Conservation (phyloP, 2,888 invertebrate genomes). For the Bombylius discolor region DNA sequence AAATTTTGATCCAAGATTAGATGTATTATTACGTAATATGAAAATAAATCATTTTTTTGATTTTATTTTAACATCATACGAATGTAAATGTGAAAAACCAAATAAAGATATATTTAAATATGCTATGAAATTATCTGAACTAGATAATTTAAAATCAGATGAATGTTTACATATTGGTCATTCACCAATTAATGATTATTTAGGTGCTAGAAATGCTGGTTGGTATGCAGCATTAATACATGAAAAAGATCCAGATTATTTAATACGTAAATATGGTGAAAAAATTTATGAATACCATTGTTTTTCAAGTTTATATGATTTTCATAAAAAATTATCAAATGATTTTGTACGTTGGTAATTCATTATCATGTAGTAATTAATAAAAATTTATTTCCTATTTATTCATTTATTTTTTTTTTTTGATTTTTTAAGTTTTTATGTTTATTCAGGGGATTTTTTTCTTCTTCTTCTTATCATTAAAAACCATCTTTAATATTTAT, state of each 20-base stretch:
- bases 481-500: too few species aligned
- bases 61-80: conserved; percentile 70
- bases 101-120: conserved; percentile 53
- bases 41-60: conserved; percentile 58
- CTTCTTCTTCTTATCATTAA: too few species aligned
- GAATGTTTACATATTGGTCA: conserved; percentile 78
- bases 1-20: conserved; percentile 75
- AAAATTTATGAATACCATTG: conserved; percentile 33
- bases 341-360: conserved; percentile 28
- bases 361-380: conserved; percentile 1
- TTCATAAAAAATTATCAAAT: conserved; percentile 35
- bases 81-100: conserved; percentile 62
- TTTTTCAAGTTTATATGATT: conserved; percentile 40
- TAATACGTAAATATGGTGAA: conserved; percentile 35
- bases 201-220: conserved; percentile 58
- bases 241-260: conserved; percentile 28
- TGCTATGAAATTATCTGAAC: conserved; percentile 42
- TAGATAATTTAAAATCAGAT: conserved; percentile 37
- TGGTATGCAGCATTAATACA: conserved; percentile 55
- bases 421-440: too few species aligned
- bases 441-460: too few species aligned
- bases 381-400: neutral
- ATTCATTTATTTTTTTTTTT: too few species aligned
- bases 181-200: conserved; percentile 58
- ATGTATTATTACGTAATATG: conserved; percentile 50